Evolutionary conservation across 2,113 vertebrate species (phyloP).

Genomic region (Benitochromis conjunctus): DNA sequence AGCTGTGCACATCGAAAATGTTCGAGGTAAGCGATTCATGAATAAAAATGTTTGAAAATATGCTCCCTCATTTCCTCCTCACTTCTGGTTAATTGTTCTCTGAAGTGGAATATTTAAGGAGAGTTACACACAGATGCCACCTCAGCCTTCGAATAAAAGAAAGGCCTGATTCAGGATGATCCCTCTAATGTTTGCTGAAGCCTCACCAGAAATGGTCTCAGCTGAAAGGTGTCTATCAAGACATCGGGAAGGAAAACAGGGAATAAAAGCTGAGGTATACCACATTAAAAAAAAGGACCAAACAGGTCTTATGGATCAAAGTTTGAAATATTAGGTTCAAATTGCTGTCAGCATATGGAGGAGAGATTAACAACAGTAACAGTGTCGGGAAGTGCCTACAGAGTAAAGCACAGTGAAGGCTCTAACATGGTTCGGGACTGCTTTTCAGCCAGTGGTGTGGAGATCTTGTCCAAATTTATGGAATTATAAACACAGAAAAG

Average conservation of each 20-base stretch:
- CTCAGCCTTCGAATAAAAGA: background rate
- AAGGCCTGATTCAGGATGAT: background rate
- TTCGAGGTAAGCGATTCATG: background rate
- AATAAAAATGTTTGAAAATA: background rate
- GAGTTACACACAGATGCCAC: background rate
- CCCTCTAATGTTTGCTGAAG: background rate
- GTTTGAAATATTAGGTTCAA: fast-evolving
- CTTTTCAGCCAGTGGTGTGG: background rate
- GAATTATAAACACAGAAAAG: background rate
- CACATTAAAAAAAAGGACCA: background rate
- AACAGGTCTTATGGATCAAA: background rate
- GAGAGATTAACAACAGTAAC: background rate
- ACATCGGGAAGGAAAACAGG: background rate
- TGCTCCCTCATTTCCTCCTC: background rate
- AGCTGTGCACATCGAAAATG: background rate
- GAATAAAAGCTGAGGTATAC: too few relatives aligned
- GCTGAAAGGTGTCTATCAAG: background rate
- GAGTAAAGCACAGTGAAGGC: background rate
- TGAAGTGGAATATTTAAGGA: background rate
- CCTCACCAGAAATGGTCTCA: background rate
- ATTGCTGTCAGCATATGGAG: background rate
- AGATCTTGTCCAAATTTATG: background rate
- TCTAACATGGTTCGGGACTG: background rate
- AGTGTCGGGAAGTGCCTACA: background rate
- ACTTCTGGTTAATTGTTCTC: background rate